phyloP scores from a whole-genome alignment of 2,113 vertebrate genomes.

The Atractosteus spatula region DNA sequence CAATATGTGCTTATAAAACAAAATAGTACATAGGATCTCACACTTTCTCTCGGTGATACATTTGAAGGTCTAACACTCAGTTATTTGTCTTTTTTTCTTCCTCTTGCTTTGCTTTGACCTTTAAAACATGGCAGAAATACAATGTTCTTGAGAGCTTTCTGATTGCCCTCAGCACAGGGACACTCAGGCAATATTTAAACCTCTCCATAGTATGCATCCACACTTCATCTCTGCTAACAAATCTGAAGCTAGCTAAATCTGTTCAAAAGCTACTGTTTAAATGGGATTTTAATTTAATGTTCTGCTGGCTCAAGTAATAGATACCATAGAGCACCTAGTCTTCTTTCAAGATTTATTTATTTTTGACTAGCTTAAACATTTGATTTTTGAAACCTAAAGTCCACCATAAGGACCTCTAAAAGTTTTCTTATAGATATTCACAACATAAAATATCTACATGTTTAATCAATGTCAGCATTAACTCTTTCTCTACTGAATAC shows the following conservation, averaged over 20 bases:
- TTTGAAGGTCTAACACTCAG: slow-evolving; percentile 24
- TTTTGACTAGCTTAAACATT: slow-evolving; percentile 35
- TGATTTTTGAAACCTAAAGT: slow-evolving; percentile 56
- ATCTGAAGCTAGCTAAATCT: slow-evolving; percentile 36
- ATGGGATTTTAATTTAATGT: slow-evolving; percentile 58
- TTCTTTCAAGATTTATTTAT: slow-evolving; percentile 9
- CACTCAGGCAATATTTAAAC: neutral
- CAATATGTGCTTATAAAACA: slow-evolving; percentile 40
- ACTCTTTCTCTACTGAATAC: too few species aligned
- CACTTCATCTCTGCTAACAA: slow-evolving; percentile 28
- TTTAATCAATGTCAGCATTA: slow-evolving; percentile 52
- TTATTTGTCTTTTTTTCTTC: slow-evolving; percentile 41
- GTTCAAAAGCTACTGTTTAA: slow-evolving; percentile 43
- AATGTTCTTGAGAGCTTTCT: slow-evolving; percentile 24
- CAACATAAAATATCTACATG: slow-evolving; percentile 35
- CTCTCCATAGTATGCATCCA: neutral
- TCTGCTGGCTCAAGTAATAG: slow-evolving; percentile 53
- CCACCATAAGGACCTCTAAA: slow-evolving; percentile 54
- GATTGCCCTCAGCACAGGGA: slow-evolving; percentile 8
- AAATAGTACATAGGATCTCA: slow-evolving; percentile 30
- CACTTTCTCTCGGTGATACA: slow-evolving; percentile 29
- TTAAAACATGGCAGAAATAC: slow-evolving; percentile 46
- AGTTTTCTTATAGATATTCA: slow-evolving; percentile 47
- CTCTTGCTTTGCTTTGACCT: slow-evolving; percentile 50
- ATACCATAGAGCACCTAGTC: slow-evolving; percentile 51